Base-by-base conservation (phyloP, 2,113 vertebrate species). In the Scopus umbretta region DNA sequence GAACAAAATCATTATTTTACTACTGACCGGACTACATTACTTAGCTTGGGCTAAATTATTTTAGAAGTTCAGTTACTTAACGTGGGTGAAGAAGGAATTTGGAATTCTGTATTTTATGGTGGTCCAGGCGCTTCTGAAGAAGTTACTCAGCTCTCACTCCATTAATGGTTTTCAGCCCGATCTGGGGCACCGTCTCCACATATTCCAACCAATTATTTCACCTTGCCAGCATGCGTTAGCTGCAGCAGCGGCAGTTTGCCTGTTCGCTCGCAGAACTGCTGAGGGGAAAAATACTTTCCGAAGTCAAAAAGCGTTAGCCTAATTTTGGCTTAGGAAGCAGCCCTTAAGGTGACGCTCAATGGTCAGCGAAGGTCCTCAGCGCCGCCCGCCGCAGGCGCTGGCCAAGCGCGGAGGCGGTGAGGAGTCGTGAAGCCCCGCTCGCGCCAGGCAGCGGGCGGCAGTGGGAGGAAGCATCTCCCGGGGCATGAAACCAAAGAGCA, bases 401-500 rank as follows among this genome's bases (percentile, higher is more conserved):
- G 56, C 22, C 36, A 29, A 30, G 59, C 22, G 38, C 12, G 1
- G 61, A 59, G 61, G 36, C 6, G 6, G 36, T 3, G 20, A 10
- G 49, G n/a, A 52, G 32, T 8, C 7, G 3, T 1, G 4, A 32
- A 80, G 43, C 18, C 12, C 7, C 1, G 4, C 29, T 65, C 4
- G 2, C 2, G 38, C 38, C 78, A 32, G 61, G 78, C 68, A 59
- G 68, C 73, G 50, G 50, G 76, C 11, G 5, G 52, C 67, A 87
- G 66, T 5, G 21, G 43, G 63, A 66, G 79, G 93, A 25, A 80
- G 49, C 36, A n/a, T 75, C 83, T 81, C 84, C 62, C 59, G 56
- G 50, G 72, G 34, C 68, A 30, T 29, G 67, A 73, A 68, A 92
- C 47, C 26, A 49, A 78, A 96, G 92, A 80, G 80, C 92, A 83